A percentile compares a stretch with the other conserved stretches of the same genome.
Conservation (phyloP, 35 echinoderm and acorn worm species). For the Apostichopus japonicus region DNA sequence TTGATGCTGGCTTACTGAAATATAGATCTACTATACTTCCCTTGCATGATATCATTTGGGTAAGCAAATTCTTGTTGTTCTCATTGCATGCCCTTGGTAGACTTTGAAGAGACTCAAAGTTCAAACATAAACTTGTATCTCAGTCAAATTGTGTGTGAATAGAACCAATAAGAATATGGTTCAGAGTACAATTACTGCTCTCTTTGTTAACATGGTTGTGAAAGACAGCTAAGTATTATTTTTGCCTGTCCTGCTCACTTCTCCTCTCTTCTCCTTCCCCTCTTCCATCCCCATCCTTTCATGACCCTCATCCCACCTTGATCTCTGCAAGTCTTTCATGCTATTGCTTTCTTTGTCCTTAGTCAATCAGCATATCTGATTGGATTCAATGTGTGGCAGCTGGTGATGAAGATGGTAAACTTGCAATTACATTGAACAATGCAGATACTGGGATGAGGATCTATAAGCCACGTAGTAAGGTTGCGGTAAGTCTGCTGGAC, state of each 20-base stretch:
- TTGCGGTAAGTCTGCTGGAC: neutral
- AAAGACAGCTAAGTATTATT: neutral
- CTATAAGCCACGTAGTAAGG: neutral
- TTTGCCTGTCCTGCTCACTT: too few relatives aligned
- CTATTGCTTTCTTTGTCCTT: too few relatives aligned
- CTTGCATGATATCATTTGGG: constrained; percentile 20
- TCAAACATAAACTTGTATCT: constrained; percentile 6
- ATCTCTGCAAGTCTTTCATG: too few relatives aligned
- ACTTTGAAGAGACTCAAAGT: constrained; percentile 14
- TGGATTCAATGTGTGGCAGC: constrained; percentile 10
- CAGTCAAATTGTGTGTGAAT: constrained; percentile 8
- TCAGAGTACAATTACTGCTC: neutral
- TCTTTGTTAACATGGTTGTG: constrained; percentile 14
- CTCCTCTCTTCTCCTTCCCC: too few relatives aligned
- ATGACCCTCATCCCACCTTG: too few relatives aligned
- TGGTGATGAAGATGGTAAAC: neutral
- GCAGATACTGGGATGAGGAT: neutral
- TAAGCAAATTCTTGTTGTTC: neutral
- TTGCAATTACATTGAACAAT: neutral
- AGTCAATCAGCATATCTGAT: constrained; percentile 30
- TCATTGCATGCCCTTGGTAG: neutral
- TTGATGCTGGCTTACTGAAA: neutral
- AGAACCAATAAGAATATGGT: constrained; percentile 15
- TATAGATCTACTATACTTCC: neutral
- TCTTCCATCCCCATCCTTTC: too few relatives aligned